A percentile compares a stretch with the other conserved stretches of the same genome.
phyloP scores from a whole-genome alignment of 1,140 invertebrate species.

The Diachasma alloeum region DNA sequence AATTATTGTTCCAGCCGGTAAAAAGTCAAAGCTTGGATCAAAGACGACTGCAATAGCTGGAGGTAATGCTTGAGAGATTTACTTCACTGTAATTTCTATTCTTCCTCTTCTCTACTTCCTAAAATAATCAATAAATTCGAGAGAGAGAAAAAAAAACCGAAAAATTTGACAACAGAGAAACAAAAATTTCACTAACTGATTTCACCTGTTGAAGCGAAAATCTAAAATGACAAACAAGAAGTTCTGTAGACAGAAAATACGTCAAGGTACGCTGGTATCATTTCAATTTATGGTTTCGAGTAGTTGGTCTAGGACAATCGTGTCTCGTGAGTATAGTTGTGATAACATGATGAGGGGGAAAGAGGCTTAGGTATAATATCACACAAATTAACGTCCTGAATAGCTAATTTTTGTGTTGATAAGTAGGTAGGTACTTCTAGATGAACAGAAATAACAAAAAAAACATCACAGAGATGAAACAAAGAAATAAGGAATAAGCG shows the following conservation, averaged over 20 bases:
- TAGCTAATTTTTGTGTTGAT: neutral
- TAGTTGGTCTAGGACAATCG: constrained; percentile 16
- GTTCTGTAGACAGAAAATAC: constrained; percentile 1
- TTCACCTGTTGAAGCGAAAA: constrained; percentile 15
- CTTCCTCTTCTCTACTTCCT: constrained; percentile 34
- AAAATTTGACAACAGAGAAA: neutral
- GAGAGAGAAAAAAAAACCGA: constrained; percentile 9
- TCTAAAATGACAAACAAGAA: neutral
- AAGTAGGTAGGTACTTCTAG: neutral
- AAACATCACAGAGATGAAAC: too few relatives aligned
- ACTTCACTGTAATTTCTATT: constrained; percentile 44
- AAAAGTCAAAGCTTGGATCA: constrained; percentile 66
- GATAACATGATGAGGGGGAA: constrained; percentile 4
- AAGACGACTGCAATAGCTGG: constrained; percentile 68
- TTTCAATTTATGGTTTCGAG: neutral
- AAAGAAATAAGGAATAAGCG: too few relatives aligned
- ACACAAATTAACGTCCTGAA: neutral
- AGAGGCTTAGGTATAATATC: neutral
- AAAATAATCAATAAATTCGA: constrained; percentile 15
- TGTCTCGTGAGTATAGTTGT: constrained; percentile 18
- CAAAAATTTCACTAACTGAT: constrained; percentile 25
- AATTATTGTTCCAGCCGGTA: constrained; percentile 56
- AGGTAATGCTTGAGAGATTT: constrained; percentile 71
- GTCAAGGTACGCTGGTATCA: neutral
- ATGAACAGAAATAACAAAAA: neutral